A percentile compares a stretch with the other conserved stretches of the same genome.
These are phyloP conservation scores for Spinus olivaceus DNA, from an alignment of 2,797 vertebrate genomes.

Conservation along the genomic window DNA sequence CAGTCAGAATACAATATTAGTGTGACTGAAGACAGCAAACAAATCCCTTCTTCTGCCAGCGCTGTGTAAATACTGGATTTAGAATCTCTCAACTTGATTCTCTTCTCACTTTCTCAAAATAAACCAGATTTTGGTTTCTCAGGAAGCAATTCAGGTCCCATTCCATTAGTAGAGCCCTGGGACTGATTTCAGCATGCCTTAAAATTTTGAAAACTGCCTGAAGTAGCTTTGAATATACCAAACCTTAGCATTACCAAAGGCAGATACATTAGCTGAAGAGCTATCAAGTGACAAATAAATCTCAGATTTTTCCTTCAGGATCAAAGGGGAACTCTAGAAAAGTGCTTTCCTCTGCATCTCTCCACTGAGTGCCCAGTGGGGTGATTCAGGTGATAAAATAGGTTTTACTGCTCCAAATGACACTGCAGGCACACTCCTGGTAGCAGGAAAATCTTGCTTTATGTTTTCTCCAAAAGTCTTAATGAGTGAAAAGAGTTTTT, in stretches of 20 bases:
- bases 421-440: neutral
- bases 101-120: neutral
- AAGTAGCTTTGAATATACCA: neutral
- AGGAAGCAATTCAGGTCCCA: neutral
- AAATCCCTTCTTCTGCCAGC: neutral
- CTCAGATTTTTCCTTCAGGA: neutral
- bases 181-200: neutral
- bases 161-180: neutral
- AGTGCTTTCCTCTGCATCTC: neutral
- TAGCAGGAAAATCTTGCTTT: neutral
- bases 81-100: neutral
- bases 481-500: neutral
- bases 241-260: neutral
- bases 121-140: neutral
- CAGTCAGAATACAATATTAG: neutral
- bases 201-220: neutral
- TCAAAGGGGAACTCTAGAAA: neutral
- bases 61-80: neutral
- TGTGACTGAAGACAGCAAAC: neutral
- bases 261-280: neutral
- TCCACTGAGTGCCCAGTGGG: neutral
- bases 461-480: neutral
- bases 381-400: neutral
- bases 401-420: neutral
- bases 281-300: neutral